phyloP scores from a whole-genome alignment of 2,888 invertebrate genomes.

The Sthenelais limicola region DNA sequence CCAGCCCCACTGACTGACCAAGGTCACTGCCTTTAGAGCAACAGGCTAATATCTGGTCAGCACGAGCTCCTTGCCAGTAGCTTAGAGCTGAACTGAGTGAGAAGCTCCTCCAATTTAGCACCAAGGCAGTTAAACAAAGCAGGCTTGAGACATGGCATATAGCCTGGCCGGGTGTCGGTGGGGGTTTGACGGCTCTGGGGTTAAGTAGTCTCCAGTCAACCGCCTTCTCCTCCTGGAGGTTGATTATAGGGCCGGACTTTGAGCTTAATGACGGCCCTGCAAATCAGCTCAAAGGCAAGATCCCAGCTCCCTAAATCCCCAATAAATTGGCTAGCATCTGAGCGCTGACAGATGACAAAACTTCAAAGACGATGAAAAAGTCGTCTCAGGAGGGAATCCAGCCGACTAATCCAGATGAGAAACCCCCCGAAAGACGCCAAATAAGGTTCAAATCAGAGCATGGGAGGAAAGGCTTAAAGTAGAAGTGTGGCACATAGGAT shows the following conservation, averaged over 20 bases:
- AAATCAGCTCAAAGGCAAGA: constrained; percentile 24
- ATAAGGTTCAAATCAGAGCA: constrained; percentile 38
- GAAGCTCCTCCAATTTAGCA: constrained; percentile 36
- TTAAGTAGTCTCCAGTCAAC: constrained; percentile 5
- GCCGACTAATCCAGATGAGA: constrained; percentile 27
- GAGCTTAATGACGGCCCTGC: constrained; percentile 29
- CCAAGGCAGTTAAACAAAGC: constrained; percentile 36
- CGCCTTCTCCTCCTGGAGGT: background rate
- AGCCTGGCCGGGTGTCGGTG: background rate
- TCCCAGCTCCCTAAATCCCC: constrained; percentile 25
- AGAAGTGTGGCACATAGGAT: too few species aligned
- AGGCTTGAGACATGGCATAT: constrained; percentile 6
- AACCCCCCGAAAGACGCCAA: constrained; percentile 39
- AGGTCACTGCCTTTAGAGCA: constrained; percentile 15
- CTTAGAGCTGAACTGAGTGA: constrained; percentile 21
- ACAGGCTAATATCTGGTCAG: constrained; percentile 31
- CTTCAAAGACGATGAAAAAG: constrained; percentile 40
- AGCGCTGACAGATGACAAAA: constrained; percentile 37
- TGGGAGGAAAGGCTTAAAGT: too few species aligned
- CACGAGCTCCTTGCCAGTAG: too few species aligned
- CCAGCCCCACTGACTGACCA: too few species aligned
- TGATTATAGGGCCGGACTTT: constrained; percentile 24
- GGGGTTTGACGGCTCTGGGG: background rate
- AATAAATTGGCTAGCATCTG: constrained; percentile 39
- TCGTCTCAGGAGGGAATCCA: constrained; percentile 16